A percentile compares a stretch with the other conserved stretches of the same genome.
phyloP scores from a whole-genome alignment of 2,888 invertebrate species.

The Eugnorisma glareosa region DNA sequence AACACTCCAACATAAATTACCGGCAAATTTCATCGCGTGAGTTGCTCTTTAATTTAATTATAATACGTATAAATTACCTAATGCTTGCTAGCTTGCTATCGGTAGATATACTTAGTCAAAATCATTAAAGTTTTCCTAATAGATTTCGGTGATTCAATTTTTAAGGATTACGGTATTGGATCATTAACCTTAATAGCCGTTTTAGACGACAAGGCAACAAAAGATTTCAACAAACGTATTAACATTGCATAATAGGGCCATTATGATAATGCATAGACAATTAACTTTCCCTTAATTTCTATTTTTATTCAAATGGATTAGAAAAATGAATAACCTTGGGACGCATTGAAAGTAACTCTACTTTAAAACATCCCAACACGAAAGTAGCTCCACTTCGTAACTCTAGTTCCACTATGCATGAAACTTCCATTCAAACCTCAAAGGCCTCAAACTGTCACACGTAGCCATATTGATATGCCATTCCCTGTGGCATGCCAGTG shows the following conservation, averaged over 20 bases:
- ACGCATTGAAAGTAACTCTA: slow-evolving; percentile 17
- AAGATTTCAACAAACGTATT: slow-evolving; percentile 22
- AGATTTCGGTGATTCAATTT: slow-evolving; percentile 9
- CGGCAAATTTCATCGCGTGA: too few species aligned
- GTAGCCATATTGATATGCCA: slow-evolving; percentile 57
- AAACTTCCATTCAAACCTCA: slow-evolving; percentile 24
- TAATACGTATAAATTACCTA: not conserved
- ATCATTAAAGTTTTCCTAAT: slow-evolving; percentile 11
- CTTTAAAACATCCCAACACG: not conserved
- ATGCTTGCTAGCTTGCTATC: not conserved
- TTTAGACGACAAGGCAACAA: not conserved
- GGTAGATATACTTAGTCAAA: not conserved
- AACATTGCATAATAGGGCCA: slow-evolving; percentile 21
- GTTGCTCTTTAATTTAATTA: not conserved
- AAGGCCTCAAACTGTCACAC: slow-evolving; percentile 44
- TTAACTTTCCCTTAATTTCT: not conserved
- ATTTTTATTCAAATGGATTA: not conserved
- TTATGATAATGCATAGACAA: not conserved
- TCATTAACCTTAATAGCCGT: slow-evolving; percentile 22
- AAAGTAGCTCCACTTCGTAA: slow-evolving; percentile 16
- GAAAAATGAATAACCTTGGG: not conserved
- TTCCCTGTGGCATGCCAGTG: slow-evolving; percentile 57
- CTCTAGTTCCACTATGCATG: slow-evolving; percentile 12
- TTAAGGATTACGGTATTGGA: slow-evolving; percentile 16
- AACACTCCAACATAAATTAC: not conserved